phyloP scores from a whole-genome alignment of 1,140 invertebrate species.

The Drosophila tsacasi region DNA sequence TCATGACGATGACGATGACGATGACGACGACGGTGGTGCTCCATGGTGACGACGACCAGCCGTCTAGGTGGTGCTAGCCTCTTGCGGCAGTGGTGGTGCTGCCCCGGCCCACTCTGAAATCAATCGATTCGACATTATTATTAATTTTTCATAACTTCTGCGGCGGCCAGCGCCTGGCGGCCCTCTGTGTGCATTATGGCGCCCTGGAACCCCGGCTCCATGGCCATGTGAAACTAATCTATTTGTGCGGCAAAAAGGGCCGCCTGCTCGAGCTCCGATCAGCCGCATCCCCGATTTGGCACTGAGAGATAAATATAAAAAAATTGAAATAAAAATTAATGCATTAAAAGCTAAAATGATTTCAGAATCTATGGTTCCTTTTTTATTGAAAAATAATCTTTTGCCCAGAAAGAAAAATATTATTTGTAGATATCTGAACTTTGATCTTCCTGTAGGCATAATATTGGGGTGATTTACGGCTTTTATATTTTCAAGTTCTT shows the following conservation, averaged over 20 bases:
- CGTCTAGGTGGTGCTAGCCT: constrained; percentile 74
- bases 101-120: constrained; percentile 70
- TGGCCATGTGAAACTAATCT: constrained; percentile 84
- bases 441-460: neutral
- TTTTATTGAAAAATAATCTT: too few species aligned
- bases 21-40: constrained; percentile 6
- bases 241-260: constrained; percentile 79
- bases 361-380: too few species aligned
- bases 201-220: constrained; percentile 68
- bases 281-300: constrained; percentile 29
- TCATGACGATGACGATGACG: constrained; percentile 19
- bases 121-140: constrained; percentile 85
- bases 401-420: neutral
- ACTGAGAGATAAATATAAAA: neutral
- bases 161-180: constrained; percentile 72
- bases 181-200: constrained; percentile 81
- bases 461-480: neutral
- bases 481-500: neutral
- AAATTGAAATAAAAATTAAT: too few species aligned
- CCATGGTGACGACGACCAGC: constrained; percentile 60
- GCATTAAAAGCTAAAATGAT: too few species aligned
- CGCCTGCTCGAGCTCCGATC: constrained; percentile 47
- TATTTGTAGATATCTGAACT: neutral
- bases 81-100: constrained; percentile 26
- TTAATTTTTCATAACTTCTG: constrained; percentile 85